Evolutionary conservation across 2,797 vertebrate genomes (phyloP).

Genomic region (Gorsachius magnificus): DNA sequence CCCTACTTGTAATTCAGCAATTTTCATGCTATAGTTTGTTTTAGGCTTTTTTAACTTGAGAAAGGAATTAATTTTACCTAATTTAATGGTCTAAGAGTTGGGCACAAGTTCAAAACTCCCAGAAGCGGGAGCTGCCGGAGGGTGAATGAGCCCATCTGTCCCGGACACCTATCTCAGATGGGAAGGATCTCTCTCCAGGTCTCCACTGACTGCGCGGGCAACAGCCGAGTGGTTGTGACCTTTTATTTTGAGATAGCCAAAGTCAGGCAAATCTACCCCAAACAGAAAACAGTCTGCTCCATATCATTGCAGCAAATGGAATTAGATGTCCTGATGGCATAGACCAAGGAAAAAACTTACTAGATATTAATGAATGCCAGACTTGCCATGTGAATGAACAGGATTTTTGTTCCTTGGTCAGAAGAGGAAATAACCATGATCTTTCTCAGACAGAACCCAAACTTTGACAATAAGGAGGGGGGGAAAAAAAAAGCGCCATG

Average conservation of each 20-base stretch:
- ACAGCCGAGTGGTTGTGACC: rapidly evolving
- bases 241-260: not conserved
- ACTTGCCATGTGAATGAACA: not conserved
- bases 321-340: not conserved
- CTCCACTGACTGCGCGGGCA: rapidly evolving
- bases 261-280: not conserved
- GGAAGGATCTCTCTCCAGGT: not conserved
- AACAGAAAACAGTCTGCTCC: not conserved
- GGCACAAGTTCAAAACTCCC: not conserved
- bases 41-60: not conserved
- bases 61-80: not conserved
- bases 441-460: not conserved
- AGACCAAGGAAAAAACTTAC: not conserved
- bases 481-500: not conserved
- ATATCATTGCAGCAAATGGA: not conserved
- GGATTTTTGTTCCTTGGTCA: not conserved
- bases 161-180: not conserved
- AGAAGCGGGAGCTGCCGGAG: not conserved
- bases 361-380: not conserved
- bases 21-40: not conserved
- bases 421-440: not conserved
- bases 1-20: not conserved
- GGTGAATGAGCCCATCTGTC: not conserved
- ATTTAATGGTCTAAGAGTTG: not conserved
- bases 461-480: not conserved